These are phyloP conservation scores for Heteromormyrus szaboi DNA, from an alignment of 2,797 vertebrate genomes.

Conservation along the genomic window DNA sequence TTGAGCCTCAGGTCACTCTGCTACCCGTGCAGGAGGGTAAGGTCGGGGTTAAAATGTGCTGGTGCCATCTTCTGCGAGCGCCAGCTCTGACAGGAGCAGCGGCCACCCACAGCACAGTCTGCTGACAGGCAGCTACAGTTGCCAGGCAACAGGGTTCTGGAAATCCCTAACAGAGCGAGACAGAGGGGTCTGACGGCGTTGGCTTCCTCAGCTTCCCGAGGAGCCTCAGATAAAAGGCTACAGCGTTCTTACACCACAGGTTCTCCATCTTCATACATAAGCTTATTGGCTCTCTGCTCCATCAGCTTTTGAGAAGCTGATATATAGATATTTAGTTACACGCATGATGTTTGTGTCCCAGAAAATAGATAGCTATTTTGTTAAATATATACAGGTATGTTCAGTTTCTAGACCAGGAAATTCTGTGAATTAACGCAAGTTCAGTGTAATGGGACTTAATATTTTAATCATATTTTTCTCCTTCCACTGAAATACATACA, in stretches of 20 bases:
- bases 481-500: conserved; percentile 24
- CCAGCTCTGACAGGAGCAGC: too few relatives aligned
- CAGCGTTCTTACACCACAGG: neutral
- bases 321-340: too few relatives aligned
- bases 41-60: neutral
- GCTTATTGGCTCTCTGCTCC: neutral
- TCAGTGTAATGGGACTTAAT: conserved; percentile 16
- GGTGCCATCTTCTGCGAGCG: neutral
- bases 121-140: neutral
- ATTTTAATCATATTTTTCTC: conserved; percentile 21
- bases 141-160: conserved; percentile 11
- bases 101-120: neutral
- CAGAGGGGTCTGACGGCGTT: neutral
- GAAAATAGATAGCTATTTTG: neutral
- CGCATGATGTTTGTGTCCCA: too few relatives aligned
- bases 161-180: neutral
- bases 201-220: neutral
- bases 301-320: neutral
- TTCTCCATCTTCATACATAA: neutral
- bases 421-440: conserved; percentile 31
- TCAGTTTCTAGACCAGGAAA: conserved; percentile 27
- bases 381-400: conserved; percentile 34
- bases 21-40: neutral
- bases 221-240: neutral
- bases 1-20: neutral